A percentile compares a stretch with the other conserved stretches of the same genome.
phyloP scores from a whole-genome alignment of 2,797 vertebrate genomes.

The Eulemur mongoz region DNA sequence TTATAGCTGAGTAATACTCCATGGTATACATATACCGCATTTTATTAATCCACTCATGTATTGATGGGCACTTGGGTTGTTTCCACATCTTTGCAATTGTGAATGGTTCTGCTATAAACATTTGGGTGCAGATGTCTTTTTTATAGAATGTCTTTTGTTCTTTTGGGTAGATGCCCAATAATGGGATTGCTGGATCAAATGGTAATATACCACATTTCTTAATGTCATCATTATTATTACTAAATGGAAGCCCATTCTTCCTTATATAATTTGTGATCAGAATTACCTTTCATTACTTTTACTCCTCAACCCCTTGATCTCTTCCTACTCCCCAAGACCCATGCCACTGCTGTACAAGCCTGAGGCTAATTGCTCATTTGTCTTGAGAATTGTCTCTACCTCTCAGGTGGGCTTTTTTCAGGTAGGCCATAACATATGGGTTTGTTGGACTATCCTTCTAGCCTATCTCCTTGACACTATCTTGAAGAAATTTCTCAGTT shows the following conservation, averaged over 20 bases:
- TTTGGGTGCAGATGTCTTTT: no score
- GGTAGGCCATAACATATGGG: background rate
- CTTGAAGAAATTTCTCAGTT: background rate
- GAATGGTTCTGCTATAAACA: no score
- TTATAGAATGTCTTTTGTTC: no score
- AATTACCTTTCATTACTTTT: background rate
- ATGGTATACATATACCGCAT: no score
- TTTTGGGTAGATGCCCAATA: no score
- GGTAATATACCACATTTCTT: no score
- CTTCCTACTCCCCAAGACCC: background rate
- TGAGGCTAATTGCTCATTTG: background rate
- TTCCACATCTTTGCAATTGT: no score
- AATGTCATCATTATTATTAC: no score
- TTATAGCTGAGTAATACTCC: no score
- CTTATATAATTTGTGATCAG: background rate
- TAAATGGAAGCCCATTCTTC: background rate
- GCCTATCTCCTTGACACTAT: background rate
- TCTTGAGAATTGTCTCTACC: background rate
- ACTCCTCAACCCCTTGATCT: background rate
- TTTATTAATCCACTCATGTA: no score
- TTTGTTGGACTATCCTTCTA: background rate
- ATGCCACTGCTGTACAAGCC: background rate
- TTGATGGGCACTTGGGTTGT: no score
- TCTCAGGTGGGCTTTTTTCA: background rate
- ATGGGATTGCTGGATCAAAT: background rate